These are phyloP conservation scores for Poeciliopsis gracilis DNA, from an alignment of 2,797 vertebrate genomes.

Conservation along the genomic window DNA sequence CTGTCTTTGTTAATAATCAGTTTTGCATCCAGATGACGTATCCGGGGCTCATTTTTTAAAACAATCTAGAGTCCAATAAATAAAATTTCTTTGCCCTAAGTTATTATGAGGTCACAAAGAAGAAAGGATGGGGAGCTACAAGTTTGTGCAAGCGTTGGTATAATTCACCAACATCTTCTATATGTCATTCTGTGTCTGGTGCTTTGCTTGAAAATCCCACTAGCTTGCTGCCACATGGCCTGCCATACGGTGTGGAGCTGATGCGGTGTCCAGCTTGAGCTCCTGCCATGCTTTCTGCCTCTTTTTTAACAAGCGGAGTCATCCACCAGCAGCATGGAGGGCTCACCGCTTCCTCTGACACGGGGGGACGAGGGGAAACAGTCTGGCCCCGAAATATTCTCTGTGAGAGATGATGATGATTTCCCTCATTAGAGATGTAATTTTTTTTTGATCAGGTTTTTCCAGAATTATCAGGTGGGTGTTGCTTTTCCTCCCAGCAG, in stretches of 20 bases:
- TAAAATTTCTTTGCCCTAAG: background rate
- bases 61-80: background rate
- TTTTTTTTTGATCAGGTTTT: conserved; percentile 24
- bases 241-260: conserved; percentile 45
- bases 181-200: conserved; percentile 17
- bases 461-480: conserved; percentile 21
- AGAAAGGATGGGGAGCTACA: background rate
- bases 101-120: background rate
- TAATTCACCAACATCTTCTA: background rate
- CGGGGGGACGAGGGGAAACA: conserved; percentile 35
- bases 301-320: conserved; percentile 47
- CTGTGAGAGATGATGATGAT: conserved; percentile 7
- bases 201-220: conserved; percentile 22
- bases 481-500: conserved; percentile 8
- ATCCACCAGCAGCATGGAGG: conserved; percentile 48
- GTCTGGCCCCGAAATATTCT: conserved; percentile 39
- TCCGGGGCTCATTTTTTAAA: background rate
- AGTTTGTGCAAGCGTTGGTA: background rate
- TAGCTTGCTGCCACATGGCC: conserved; percentile 57
- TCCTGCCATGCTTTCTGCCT: conserved; percentile 47
- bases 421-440: conserved; percentile 14
- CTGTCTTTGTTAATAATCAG: background rate
- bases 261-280: conserved; percentile 52
- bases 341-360: conserved; percentile 57
- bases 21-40: background rate